Evolutionary conservation across 1,140 invertebrate species (phyloP).

Genomic region (Orius insidiosus): DNA sequence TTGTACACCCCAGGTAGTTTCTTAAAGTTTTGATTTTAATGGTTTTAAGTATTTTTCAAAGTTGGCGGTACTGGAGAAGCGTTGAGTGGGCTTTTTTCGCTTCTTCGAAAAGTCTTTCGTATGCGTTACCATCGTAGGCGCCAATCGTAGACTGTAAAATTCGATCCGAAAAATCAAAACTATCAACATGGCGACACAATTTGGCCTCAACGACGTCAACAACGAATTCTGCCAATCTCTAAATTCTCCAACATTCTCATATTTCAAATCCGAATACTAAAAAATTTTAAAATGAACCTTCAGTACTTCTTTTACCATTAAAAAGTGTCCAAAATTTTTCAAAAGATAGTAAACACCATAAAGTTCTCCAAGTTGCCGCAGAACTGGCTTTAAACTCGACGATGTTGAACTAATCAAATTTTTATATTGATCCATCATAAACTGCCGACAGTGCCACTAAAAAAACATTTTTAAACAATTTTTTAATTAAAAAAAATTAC

Average conservation of each 20-base stretch:
- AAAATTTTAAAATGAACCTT: constrained; percentile 18
- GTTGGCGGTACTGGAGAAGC: constrained; percentile 55
- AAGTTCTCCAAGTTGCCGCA: constrained; percentile 53
- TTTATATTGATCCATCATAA: constrained; percentile 48
- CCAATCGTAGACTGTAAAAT: constrained; percentile 68
- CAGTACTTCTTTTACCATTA: constrained; percentile 39
- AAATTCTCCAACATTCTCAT: constrained; percentile 40
- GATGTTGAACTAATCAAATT: constrained; percentile 29
- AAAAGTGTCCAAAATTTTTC: constrained; percentile 53
- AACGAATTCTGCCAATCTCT: constrained; percentile 49
- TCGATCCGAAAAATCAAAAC: constrained; percentile 73
- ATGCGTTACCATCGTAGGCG: constrained; percentile 78
- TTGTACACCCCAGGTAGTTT: no score
- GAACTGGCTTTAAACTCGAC: constrained; percentile 40
- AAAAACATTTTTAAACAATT: constrained; percentile 12
- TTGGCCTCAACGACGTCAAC: constrained; percentile 52
- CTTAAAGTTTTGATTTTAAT: constrained; percentile 24
- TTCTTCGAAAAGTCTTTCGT: constrained; percentile 69
- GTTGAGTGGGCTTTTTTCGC: constrained; percentile 77
- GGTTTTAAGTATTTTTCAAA: constrained; percentile 60
- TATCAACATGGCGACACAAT: constrained; percentile 75
- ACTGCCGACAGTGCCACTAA: constrained; percentile 57
- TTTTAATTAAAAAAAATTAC: constrained; percentile 28
- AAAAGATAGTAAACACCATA: constrained; percentile 60
- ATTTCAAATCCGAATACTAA: constrained; percentile 47